Evolutionary conservation across 92 coral and sea anemone species (phyloP).

Genomic region (Galaxea fascicularis): DNA sequence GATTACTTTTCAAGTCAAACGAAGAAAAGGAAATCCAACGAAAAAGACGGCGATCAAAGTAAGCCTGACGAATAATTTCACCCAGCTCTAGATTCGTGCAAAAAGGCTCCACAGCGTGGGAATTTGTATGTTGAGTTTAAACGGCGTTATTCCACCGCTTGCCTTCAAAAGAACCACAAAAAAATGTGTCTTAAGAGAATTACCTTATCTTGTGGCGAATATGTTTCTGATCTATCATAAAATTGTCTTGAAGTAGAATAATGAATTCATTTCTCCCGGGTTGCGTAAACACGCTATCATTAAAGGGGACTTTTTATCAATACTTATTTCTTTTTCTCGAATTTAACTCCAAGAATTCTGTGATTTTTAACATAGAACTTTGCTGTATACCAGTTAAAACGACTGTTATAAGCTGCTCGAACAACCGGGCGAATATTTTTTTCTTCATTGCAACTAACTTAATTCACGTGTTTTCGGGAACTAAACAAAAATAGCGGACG

Average conservation of each 20-base stretch:
- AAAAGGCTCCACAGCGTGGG: slow-evolving; percentile 3
- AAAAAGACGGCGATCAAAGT: slow-evolving; percentile 8
- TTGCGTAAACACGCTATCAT: background rate
- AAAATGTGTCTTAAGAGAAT: slow-evolving; percentile 8
- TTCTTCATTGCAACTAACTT: slow-evolving; percentile 4
- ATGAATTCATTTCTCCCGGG: slow-evolving; percentile 18
- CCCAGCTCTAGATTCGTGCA: background rate
- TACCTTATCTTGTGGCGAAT: slow-evolving; percentile 21
- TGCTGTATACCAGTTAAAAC: slow-evolving; percentile 18
- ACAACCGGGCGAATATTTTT: background rate
- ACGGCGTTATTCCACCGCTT: slow-evolving; percentile 6
- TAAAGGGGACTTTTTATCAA: background rate
- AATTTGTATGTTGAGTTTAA: slow-evolving; percentile 9
- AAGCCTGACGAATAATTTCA: background rate
- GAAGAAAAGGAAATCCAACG: slow-evolving; percentile 12
- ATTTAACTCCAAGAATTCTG: background rate
- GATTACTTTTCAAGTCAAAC: slow-evolving; percentile 13
- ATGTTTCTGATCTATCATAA: slow-evolving; percentile 14
- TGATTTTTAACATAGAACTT: slow-evolving; percentile 19
- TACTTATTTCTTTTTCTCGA: slow-evolving; percentile 9
- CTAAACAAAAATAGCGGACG: slow-evolving; percentile 10
- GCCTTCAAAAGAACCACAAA: slow-evolving; percentile 22
- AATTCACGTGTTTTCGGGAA: slow-evolving; percentile 11
- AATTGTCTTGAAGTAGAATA: slow-evolving; percentile 13
- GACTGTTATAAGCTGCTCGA: slow-evolving; percentile 20